Base-by-base conservation (phyloP, 2,113 vertebrate genomes). In the Gnathonemus echidnorhynchus region DNA sequence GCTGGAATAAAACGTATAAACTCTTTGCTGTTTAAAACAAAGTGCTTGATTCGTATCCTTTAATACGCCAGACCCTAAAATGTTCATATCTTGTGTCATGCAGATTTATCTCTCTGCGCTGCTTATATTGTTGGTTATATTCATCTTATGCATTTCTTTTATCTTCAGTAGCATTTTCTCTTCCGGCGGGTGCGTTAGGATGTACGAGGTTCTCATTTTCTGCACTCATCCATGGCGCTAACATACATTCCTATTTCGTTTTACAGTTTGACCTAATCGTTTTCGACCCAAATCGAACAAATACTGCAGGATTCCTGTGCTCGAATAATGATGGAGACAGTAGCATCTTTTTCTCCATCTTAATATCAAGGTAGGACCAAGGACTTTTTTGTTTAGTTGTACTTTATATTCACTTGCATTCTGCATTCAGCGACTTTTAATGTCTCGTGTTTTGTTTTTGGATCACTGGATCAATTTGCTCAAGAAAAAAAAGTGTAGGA, bases 291-390 rank as follows among this genome's bases (percentile, higher is more conserved):
- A 52, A 49, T 48, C 74, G 66, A 35, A 31, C 21, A 48, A 74
- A 89, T 56, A 83, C 31, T 89, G 52, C 88, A 24, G 46, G 49
- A 89, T 49, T 50, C 11, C 48, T 53, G 46, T 56, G 74, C 45
- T 74, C 10, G 24, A 27, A 50, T 27, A 27, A 88, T 74, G 49
- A 13, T 87, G 88, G 88, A 48, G 62, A 62, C n/a, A 58, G 70
- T 88, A 45, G 35, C 88, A 62, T 62, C 88, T 89, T 45, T 83
- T 80, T 80, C 62, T 70, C 66, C 46, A 89, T 89, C 62, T 83
- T 89, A 70, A 84, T 83, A 84, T 83, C 19, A 80, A 89, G 74
- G 88, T 84, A 80, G 27, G 88, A 52, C 19, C 56, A 52, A 88
- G 11, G 3, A 88, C 58, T 80, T 35, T 89, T 56, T 7, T 70